Conservation (phyloP, 2,797 vertebrate species). For the Taeniopygia guttata region DNA sequence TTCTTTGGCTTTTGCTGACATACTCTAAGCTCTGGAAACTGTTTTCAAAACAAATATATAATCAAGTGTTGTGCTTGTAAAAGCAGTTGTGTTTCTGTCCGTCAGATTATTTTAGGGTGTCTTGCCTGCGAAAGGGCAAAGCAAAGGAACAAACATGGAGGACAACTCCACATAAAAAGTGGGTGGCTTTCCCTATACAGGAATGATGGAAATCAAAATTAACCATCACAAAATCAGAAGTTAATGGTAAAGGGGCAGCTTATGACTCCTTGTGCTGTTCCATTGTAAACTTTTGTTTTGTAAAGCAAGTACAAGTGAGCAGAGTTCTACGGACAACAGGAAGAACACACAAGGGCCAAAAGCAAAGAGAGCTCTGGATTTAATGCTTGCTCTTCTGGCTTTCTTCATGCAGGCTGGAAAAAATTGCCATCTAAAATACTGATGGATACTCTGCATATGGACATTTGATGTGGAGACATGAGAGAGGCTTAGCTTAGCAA, state of each 20-base stretch:
- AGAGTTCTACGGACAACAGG: background rate
- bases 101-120: constrained; percentile 50
- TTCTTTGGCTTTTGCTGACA: constrained; percentile 70
- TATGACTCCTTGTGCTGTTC: background rate
- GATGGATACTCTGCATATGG: background rate
- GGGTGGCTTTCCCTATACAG: background rate
- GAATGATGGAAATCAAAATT: background rate
- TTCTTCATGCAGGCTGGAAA: background rate
- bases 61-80: constrained; percentile 67
- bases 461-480: background rate
- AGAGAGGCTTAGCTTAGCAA: background rate
- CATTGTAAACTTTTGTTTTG: background rate
- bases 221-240: background rate
- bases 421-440: background rate
- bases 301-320: background rate
- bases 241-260: background rate
- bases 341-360: background rate
- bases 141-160: background rate
- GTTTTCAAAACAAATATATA: constrained; percentile 73
- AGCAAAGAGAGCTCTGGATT: background rate
- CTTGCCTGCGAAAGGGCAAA: constrained; percentile 19
- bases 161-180: background rate
- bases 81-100: constrained; percentile 62
- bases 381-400: background rate
- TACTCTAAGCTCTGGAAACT: constrained; percentile 62